Conservation (phyloP, 2,888 invertebrate species). For the Dicyrtoma fusca region DNA sequence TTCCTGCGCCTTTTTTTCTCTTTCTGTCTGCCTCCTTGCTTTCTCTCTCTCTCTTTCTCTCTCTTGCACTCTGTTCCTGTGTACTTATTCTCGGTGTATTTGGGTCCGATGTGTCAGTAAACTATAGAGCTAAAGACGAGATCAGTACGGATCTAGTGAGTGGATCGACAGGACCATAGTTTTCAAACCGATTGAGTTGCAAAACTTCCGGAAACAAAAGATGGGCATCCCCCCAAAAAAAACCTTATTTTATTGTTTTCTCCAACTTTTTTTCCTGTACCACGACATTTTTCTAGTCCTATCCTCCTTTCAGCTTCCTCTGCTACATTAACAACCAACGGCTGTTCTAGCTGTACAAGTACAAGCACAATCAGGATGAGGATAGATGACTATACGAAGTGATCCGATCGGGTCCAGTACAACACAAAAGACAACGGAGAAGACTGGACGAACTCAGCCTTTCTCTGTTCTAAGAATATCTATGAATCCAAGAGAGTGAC, state of each 20-base stretch:
- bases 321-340: neutral
- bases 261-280: conserved; percentile 38
- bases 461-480: neutral
- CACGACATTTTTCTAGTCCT: conserved; percentile 9
- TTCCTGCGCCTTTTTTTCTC: conserved; percentile 18
- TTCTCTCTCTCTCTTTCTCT: neutral
- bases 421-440: conserved; percentile 7
- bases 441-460: neutral
- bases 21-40: conserved; percentile 6
- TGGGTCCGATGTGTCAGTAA: too few species aligned
- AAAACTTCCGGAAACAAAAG: conserved; percentile 46
- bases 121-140: neutral
- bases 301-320: conserved; percentile 10
- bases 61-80: neutral
- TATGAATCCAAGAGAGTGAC: conserved; percentile 17
- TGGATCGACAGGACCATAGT: conserved; percentile 33
- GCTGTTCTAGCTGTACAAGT: too few species aligned
- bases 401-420: neutral
- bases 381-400: too few species aligned
- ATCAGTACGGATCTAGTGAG: conserved; percentile 9
- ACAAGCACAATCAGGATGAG: too few species aligned
- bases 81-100: neutral
- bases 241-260: conserved; percentile 47
- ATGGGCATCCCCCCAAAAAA: conserved; percentile 37
- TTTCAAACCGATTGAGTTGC: conserved; percentile 47